Conservation (phyloP, 2,113 vertebrate genomes). For the Platysternon megacephalum region DNA sequence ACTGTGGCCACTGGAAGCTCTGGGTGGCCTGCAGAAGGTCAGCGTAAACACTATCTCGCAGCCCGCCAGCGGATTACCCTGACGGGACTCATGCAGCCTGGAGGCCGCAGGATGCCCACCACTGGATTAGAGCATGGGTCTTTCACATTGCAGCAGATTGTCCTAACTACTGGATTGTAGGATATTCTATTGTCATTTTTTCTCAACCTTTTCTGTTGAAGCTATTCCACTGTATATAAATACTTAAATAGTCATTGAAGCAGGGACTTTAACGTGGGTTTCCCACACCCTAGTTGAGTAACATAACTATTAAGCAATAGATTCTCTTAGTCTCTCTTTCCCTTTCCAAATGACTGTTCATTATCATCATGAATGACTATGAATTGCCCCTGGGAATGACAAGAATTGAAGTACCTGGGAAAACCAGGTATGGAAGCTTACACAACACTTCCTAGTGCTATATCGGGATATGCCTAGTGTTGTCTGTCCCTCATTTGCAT, state of each 20-base stretch:
- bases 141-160: not conserved
- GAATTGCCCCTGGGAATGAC: not conserved
- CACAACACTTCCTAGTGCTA: not conserved
- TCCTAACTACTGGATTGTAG: not conserved
- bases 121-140: not conserved
- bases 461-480: too few species aligned
- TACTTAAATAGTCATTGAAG: not conserved
- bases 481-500: not conserved
- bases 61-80: too few species aligned
- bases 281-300: not conserved
- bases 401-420: not conserved
- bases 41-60: too few species aligned
- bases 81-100: too few species aligned
- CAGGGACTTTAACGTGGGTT: not conserved
- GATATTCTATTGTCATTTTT: not conserved
- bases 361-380: constrained; percentile 4
- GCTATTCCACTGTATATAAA: not conserved
- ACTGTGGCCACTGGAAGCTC: too few species aligned
- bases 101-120: too few species aligned
- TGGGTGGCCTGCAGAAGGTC: too few species aligned
- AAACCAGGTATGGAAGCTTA: not conserved
- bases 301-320: not conserved
- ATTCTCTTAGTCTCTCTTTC: not conserved
- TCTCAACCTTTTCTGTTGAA: not conserved
- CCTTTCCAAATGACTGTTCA: not conserved